Evolutionary conservation across 2,797 vertebrate genomes (phyloP).

Genomic region (Poeciliopsis presidionis): DNA sequence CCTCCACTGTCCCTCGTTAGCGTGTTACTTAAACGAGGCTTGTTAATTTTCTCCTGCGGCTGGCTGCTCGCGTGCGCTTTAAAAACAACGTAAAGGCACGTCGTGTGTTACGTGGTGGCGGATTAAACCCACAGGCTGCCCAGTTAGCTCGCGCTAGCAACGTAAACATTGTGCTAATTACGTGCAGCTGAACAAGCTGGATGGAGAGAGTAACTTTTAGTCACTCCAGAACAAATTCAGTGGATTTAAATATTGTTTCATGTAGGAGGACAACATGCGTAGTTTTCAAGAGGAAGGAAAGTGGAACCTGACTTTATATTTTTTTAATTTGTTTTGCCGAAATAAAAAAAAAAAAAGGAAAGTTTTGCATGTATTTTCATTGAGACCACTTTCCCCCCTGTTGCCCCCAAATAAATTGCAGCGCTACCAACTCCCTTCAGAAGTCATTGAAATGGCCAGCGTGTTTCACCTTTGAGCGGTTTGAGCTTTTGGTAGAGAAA

Average conservation of each 20-base stretch:
- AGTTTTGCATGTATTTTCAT: neutral
- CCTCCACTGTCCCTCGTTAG: neutral
- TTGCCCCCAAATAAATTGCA: neutral
- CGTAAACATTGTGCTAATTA: constrained; percentile 47
- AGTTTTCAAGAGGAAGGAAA: neutral
- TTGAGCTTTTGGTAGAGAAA: neutral
- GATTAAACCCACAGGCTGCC: constrained; percentile 10
- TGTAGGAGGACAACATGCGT: neutral
- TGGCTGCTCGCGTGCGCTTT: neutral
- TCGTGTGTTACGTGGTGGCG: neutral
- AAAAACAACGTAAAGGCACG: neutral
- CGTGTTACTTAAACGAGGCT: constrained; percentile 7
- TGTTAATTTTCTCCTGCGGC: neutral
- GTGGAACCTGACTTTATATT: neutral
- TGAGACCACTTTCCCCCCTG: neutral
- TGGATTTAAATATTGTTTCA: neutral
- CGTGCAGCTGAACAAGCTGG: constrained; percentile 43
- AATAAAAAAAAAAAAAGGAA: neutral
- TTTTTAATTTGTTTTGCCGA: neutral
- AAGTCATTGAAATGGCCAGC: neutral
- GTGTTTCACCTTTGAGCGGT: neutral
- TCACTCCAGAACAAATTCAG: neutral
- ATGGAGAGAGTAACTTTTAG: neutral
- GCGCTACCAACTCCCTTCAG: neutral
- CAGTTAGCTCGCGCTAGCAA: constrained; percentile 27